Evolutionary conservation across 2,797 vertebrate species (phyloP).

Genomic region (Lacerta agilis): DNA sequence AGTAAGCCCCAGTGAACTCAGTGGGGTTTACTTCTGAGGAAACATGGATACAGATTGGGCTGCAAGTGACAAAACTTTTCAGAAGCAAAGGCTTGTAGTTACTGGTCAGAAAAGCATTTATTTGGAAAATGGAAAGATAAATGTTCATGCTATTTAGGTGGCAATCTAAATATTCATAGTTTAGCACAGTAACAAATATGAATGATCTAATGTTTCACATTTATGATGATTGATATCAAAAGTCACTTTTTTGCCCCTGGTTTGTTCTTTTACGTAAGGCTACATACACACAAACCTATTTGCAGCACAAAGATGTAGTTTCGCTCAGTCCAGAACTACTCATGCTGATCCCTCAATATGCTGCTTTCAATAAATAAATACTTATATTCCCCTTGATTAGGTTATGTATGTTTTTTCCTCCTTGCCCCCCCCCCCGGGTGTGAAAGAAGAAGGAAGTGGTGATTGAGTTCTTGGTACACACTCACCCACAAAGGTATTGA

Average conservation of each 20-base stretch:
- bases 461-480: too few species aligned
- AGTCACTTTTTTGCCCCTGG: too few species aligned
- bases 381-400: too few species aligned
- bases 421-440: too few species aligned
- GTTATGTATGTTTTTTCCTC: too few species aligned
- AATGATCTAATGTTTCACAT: neutral
- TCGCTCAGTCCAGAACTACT: too few species aligned
- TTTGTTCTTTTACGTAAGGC: neutral
- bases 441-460: too few species aligned
- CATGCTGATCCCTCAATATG: too few species aligned
- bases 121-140: neutral
- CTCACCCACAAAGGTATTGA: too few species aligned
- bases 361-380: too few species aligned
- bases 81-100: neutral
- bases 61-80: neutral
- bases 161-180: neutral
- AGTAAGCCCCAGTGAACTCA: neutral
- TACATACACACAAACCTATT: too few species aligned
- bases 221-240: neutral
- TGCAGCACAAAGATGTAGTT: too few species aligned
- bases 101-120: neutral
- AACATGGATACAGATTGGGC: neutral
- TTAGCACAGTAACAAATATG: neutral
- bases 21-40: neutral
- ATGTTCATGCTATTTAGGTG: neutral